Conservation (phyloP, 2,888 invertebrate species). For the Lochmaea capreae region DNA sequence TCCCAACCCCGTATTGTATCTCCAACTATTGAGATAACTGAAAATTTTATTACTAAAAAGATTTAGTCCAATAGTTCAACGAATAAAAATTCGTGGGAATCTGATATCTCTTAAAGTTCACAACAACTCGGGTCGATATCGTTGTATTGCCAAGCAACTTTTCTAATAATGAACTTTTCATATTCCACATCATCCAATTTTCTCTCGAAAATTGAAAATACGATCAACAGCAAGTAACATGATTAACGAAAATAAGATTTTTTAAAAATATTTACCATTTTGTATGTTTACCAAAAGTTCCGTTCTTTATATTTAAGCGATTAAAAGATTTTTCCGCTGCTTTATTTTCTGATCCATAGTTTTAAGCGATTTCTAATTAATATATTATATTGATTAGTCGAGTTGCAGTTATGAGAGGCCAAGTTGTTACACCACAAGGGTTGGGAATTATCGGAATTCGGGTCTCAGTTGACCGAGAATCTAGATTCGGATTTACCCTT, state of each 20-base stretch:
- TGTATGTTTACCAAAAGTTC: conserved; percentile 22
- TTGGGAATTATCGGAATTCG: conserved; percentile 97
- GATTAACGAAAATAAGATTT: background rate
- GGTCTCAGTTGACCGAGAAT: conserved; percentile 94
- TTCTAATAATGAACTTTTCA: background rate
- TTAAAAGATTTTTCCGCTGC: conserved; percentile 15
- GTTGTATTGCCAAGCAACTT: background rate
- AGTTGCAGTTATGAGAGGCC: conserved; percentile 98
- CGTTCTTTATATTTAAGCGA: conserved; percentile 20
- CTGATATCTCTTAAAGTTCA: background rate
- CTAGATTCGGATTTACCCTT: conserved; percentile 95
- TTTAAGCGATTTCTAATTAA: conserved; percentile 43
- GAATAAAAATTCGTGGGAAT: background rate
- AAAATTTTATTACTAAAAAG: too few species aligned
- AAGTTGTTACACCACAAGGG: conserved; percentile 94
- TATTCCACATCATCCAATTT: background rate
- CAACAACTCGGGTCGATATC: background rate
- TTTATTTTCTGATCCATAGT: conserved; percentile 29
- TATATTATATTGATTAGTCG: conserved; percentile 75
- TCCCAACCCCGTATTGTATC: too few species aligned
- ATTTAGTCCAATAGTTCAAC: background rate
- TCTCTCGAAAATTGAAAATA: background rate
- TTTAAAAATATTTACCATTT: background rate
- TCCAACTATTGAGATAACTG: too few species aligned
- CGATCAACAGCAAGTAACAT: background rate